These are phyloP conservation scores for Scaptomyza polygonia DNA, from an alignment of 2,888 invertebrate genomes.

Conservation along the genomic window DNA sequence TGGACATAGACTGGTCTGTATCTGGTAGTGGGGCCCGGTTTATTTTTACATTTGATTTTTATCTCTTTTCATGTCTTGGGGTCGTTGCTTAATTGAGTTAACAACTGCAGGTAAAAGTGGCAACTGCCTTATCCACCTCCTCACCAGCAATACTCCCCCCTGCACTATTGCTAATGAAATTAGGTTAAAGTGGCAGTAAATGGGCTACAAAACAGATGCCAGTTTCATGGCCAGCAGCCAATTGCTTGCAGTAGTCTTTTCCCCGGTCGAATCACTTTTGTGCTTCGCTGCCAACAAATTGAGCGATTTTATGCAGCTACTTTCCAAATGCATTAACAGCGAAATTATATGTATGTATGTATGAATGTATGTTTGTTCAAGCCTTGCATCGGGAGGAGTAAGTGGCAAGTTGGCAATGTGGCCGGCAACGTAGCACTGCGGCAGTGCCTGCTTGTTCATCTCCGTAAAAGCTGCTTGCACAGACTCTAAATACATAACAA, in stretches of 20 bases:
- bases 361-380: conserved; percentile 16
- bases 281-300: conserved; percentile 24
- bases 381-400: conserved; percentile 8
- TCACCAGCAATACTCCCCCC: not conserved
- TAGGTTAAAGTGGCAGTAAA: conserved; percentile 78
- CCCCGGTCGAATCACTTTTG: not conserved
- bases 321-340: conserved; percentile 59
- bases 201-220: conserved; percentile 61
- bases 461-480: conserved; percentile 46
- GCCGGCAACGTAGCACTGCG: conserved; percentile 7
- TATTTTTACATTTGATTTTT: conserved; percentile 56
- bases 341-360: conserved; percentile 39
- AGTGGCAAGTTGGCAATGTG: conserved; percentile 23
- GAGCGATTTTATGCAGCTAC: conserved; percentile 57
- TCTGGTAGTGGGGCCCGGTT: conserved; percentile 23
- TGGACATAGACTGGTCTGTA: conserved; percentile 29
- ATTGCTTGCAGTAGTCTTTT: conserved; percentile 5
- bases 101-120: conserved; percentile 61
- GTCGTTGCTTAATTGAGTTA: conserved; percentile 70
- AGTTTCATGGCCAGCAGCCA: conserved; percentile 25
- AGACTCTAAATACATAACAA: conserved; percentile 15
- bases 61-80: conserved; percentile 51
- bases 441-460: conserved; percentile 16
- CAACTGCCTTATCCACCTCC: conserved; percentile 2
- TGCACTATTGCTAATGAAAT: conserved; percentile 62